Percentiles rank a stretch among this genome's conserved stretches.
phyloP scores from a whole-genome alignment of 2,888 invertebrate genomes.

The Sceliomorpha sp. region DNA sequence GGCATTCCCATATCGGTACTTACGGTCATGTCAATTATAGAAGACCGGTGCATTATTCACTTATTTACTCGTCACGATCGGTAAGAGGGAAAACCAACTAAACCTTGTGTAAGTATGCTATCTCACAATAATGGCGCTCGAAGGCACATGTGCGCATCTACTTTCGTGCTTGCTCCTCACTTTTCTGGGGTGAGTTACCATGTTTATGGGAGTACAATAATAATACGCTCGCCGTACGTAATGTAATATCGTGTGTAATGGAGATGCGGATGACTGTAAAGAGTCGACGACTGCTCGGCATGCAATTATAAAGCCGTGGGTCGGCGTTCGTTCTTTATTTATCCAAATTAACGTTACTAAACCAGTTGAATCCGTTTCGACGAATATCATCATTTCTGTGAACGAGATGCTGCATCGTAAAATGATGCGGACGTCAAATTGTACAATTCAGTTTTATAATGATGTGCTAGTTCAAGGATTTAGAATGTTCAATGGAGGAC shows the following conservation, averaged over 20 bases:
- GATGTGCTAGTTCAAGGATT: no score
- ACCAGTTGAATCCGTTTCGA: no score
- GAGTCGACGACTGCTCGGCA: slow-evolving; percentile 14
- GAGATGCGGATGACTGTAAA: slow-evolving; percentile 19
- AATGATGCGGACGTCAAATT: no score
- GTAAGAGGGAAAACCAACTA: slow-evolving; percentile 47
- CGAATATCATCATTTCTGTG: no score
- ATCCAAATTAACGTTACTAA: not conserved
- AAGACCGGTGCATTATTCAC: slow-evolving; percentile 60
- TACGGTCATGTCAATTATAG: slow-evolving; percentile 62
- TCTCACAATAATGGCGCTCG: slow-evolving; percentile 32
- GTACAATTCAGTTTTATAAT: no score
- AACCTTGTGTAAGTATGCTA: slow-evolving; percentile 37
- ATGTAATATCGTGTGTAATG: slow-evolving; percentile 20
- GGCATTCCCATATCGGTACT: slow-evolving; percentile 27
- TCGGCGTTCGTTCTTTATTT: not conserved
- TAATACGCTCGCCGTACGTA: slow-evolving; percentile 13
- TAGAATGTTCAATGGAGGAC: no score
- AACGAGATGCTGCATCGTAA: no score
- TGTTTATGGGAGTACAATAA: slow-evolving; percentile 34
- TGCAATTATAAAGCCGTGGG: slow-evolving; percentile 8
- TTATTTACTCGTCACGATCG: slow-evolving; percentile 61
- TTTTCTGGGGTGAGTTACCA: slow-evolving; percentile 23
- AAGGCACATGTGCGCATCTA: slow-evolving; percentile 25
- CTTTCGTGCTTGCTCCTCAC: slow-evolving; percentile 18